A percentile compares a stretch with the other conserved stretches of the same genome.
These are phyloP conservation scores for Eledona agricola DNA, from an alignment of 2,888 invertebrate genomes.

Conservation along the genomic window DNA sequence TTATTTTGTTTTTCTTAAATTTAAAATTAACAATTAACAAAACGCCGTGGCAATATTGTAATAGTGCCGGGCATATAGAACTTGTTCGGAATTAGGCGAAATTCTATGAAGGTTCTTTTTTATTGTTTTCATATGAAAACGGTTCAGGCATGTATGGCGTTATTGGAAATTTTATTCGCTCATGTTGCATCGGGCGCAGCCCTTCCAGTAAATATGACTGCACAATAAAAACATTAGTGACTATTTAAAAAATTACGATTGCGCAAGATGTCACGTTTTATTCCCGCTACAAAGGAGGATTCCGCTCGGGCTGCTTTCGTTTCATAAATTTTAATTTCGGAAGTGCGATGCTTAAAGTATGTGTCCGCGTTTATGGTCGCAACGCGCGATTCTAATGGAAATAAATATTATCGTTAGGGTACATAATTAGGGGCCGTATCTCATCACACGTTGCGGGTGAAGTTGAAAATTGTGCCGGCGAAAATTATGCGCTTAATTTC, in stretches of 20 bases:
- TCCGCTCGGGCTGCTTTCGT: too few relatives aligned
- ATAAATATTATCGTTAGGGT: slow-evolving; percentile 30
- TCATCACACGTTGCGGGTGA: slow-evolving; percentile 30
- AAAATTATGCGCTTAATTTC: slow-evolving; percentile 46
- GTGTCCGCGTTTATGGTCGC: slow-evolving; percentile 24
- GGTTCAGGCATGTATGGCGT: too few relatives aligned
- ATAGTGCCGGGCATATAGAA: too few relatives aligned
- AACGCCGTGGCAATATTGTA: too few relatives aligned
- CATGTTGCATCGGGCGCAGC: too few relatives aligned
- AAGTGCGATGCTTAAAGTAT: slow-evolving; percentile 24
- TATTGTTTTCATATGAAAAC: too few relatives aligned
- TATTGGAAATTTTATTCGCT: too few relatives aligned
- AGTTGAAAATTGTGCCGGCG: slow-evolving; percentile 30
- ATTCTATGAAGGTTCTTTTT: too few relatives aligned
- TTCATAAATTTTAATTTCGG: slow-evolving; percentile 31
- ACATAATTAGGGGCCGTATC: slow-evolving; percentile 31
- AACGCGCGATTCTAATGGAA: slow-evolving; percentile 31
- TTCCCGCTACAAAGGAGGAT: background rate
- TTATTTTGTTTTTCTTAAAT: too few relatives aligned
- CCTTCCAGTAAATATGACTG: background rate
- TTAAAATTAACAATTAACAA: too few relatives aligned
- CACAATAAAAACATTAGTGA: slow-evolving; percentile 1
- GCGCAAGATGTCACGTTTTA: background rate
- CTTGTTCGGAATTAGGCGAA: too few relatives aligned
- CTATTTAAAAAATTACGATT: slow-evolving; percentile 1